These are phyloP conservation scores for Pogonomyrmex barbatus DNA, from an alignment of 1,140 invertebrate genomes.

Conservation along the genomic window DNA sequence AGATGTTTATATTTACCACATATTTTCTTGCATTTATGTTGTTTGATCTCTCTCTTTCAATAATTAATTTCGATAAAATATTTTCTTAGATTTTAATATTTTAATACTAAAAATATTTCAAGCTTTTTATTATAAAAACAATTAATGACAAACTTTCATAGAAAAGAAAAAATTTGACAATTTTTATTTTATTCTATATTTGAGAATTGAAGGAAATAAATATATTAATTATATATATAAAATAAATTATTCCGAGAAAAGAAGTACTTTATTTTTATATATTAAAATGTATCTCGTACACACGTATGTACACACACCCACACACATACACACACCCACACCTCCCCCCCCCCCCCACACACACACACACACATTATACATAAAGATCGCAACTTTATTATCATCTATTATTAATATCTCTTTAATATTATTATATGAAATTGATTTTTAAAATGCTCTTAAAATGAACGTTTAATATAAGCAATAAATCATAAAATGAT, in stretches of 20 bases:
- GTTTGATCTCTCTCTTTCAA: not conserved
- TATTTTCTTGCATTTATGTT: not conserved
- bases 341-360: too few species aligned
- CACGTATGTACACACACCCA: too few species aligned
- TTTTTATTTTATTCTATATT: not conserved
- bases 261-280: not conserved
- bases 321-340: too few species aligned
- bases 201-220: not conserved
- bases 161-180: not conserved
- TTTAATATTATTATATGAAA: not conserved
- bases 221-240: not conserved
- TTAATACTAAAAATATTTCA: not conserved
- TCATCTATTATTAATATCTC: not conserved
- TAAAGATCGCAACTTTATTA: not conserved
- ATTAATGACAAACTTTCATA: not conserved
- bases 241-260: not conserved
- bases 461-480: not conserved
- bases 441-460: not conserved
- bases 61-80: too few species aligned
- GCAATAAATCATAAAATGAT: not conserved
- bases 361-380: too few species aligned
- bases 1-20: not conserved
- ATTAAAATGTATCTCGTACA: not conserved
- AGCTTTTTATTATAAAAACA: conserved; percentile 1
- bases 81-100: not conserved